Evolutionary conservation across 2,888 invertebrate genomes (phyloP).

Genomic region (Drosophila stalkeri): DNA sequence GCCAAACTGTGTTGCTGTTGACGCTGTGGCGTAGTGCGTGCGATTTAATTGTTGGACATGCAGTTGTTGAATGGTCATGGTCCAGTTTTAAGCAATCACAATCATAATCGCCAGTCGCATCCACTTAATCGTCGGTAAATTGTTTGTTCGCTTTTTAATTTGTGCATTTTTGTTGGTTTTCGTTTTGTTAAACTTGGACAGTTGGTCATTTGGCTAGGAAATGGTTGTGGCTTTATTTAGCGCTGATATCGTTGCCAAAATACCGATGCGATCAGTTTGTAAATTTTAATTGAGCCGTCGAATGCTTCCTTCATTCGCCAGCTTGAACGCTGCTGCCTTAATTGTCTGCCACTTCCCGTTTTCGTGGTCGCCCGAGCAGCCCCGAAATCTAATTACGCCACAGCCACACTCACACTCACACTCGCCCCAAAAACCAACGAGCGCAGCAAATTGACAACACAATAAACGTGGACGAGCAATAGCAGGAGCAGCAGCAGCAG

Average conservation of each 20-base stretch:
- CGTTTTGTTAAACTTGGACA: slow-evolving; percentile 63
- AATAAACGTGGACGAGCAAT: slow-evolving; percentile 55
- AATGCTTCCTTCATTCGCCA: slow-evolving; percentile 66
- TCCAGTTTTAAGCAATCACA: slow-evolving; percentile 63
- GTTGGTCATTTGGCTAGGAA: slow-evolving; percentile 77
- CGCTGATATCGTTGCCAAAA: slow-evolving; percentile 34
- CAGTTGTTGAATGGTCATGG: slow-evolving; percentile 46
- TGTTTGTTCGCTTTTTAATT: slow-evolving; percentile 11
- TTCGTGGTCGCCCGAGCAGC: slow-evolving; percentile 59
- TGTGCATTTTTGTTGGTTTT: neutral
- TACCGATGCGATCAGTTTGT: slow-evolving; percentile 57
- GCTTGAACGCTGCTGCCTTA: slow-evolving; percentile 56
- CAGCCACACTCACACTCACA: slow-evolving; percentile 1
- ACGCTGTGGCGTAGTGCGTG: slow-evolving; percentile 49
- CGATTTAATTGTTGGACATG: slow-evolving; percentile 55
- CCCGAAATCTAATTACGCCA: slow-evolving; percentile 61
- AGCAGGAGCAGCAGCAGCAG: neutral
- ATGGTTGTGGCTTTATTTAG: slow-evolving; percentile 42
- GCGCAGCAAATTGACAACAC: slow-evolving; percentile 76
- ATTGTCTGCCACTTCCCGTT: slow-evolving; percentile 77
- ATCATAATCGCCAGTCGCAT: slow-evolving; percentile 22
- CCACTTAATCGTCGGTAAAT: slow-evolving; percentile 15
- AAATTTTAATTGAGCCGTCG: slow-evolving; percentile 71
- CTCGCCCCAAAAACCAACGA: slow-evolving; percentile 57
- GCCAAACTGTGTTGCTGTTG: slow-evolving; percentile 59